phyloP scores from a whole-genome alignment of 2,888 invertebrate species.

The Poecilus cupreus region DNA sequence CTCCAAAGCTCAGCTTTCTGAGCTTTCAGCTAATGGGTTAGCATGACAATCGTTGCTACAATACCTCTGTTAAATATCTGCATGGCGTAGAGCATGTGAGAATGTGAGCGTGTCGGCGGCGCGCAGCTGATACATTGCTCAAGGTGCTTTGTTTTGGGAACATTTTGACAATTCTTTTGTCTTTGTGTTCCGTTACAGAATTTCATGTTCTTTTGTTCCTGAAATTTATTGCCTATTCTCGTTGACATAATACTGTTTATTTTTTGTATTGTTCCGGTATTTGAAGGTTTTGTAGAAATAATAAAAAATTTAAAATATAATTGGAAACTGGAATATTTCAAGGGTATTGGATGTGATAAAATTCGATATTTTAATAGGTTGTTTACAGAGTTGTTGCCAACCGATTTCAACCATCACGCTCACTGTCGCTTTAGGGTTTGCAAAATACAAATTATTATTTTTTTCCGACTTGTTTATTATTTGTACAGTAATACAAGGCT shows the following conservation, averaged over 20 bases:
- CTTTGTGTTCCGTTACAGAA: background rate
- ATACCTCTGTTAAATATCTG: background rate
- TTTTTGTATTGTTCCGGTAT: background rate
- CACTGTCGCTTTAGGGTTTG: no score
- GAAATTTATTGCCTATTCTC: conserved; percentile 13
- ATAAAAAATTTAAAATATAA: no score
- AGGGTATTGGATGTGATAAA: no score
- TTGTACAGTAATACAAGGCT: no score
- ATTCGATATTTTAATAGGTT: no score
- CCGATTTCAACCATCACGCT: no score
- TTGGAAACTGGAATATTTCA: no score
- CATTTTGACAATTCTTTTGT: background rate
- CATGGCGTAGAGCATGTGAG: background rate
- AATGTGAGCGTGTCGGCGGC: background rate
- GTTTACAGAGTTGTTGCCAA: no score
- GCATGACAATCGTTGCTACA: conserved; percentile 8
- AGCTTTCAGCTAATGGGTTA: background rate
- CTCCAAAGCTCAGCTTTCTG: background rate
- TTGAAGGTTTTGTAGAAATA: no score
- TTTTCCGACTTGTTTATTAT: no score
- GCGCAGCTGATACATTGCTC: conserved; percentile 4
- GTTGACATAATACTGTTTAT: background rate
- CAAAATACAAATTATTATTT: no score
- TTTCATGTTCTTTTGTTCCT: background rate
- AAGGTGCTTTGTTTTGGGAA: background rate